These are phyloP conservation scores for Artemisiospiza belli DNA, from an alignment of 2,113 vertebrate species.

Conservation along the genomic window DNA sequence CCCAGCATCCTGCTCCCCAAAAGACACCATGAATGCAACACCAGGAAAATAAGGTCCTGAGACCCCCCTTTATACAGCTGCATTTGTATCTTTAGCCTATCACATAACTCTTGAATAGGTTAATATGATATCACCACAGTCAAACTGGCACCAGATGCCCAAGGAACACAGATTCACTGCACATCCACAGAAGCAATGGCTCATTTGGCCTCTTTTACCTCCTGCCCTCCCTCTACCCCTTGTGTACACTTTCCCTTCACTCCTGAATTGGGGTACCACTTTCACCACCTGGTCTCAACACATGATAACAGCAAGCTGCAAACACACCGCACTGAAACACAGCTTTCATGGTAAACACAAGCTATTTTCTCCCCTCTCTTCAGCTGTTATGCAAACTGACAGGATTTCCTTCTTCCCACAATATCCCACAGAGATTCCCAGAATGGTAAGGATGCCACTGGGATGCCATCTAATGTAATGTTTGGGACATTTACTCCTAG, in stretches of 20 bases:
- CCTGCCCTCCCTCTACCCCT: accelerated
- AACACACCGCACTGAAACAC: neutral
- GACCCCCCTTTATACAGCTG: neutral
- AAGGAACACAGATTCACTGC: neutral
- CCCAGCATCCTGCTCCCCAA: neutral
- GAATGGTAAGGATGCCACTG: neutral
- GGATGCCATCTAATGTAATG: neutral
- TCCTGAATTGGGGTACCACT: neutral
- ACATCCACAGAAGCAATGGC: neutral
- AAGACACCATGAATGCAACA: neutral
- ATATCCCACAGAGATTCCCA: neutral
- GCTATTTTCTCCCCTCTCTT: neutral
- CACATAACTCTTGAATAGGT: neutral
- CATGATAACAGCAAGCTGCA: neutral
- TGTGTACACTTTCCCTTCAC: neutral
- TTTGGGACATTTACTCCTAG: neutral
- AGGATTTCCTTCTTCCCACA: neutral
- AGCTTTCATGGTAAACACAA: neutral
- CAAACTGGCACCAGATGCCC: neutral
- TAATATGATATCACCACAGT: neutral
- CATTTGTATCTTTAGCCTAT: neutral
- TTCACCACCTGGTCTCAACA: neutral
- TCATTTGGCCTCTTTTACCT: neutral
- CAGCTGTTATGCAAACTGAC: neutral
- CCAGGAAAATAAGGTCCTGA: neutral